Percentiles rank a stretch among this genome's conserved stretches.
Evolutionary conservation across 2,888 invertebrate species (phyloP).

Genomic region (Lucinisca nassula): DNA sequence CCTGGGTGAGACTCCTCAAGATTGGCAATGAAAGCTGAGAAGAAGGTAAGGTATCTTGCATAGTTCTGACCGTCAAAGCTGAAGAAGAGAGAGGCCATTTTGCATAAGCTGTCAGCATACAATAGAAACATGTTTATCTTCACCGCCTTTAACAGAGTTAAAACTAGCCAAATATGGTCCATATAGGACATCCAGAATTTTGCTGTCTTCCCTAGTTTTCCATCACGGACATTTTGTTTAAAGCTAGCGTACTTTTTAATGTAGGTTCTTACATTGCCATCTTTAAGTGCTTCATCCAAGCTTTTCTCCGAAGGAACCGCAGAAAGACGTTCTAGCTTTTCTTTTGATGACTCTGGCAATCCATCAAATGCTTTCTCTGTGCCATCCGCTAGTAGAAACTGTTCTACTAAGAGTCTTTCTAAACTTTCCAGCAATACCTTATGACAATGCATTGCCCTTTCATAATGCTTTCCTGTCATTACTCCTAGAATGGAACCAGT

Average conservation of each 20-base stretch:
- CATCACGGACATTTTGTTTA: too few species aligned
- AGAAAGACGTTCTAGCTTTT: too few species aligned
- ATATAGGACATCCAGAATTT: constrained; percentile 61
- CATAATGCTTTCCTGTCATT: constrained; percentile 30
- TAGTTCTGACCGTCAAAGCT: constrained; percentile 69
- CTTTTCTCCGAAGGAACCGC: too few species aligned
- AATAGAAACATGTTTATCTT: too few species aligned
- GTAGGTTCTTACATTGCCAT: too few species aligned
- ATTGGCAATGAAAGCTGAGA: constrained; percentile 57
- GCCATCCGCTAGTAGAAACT: too few species aligned
- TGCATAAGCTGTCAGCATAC: constrained; percentile 33
- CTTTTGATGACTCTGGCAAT: too few species aligned
- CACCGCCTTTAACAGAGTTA: too few species aligned
- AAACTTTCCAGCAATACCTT: constrained; percentile 21
- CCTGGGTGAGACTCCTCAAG: constrained; percentile 69
- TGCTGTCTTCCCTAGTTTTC: too few species aligned
- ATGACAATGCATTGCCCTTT: constrained; percentile 66
- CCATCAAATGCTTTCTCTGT: too few species aligned
- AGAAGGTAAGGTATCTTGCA: constrained; percentile 63
- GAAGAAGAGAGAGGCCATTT: constrained; percentile 65
- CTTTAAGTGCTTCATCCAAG: too few species aligned
- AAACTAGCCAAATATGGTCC: constrained; percentile 62
- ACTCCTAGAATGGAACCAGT: constrained; percentile 42
- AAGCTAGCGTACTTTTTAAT: too few species aligned
- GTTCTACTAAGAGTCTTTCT: background rate